These are phyloP conservation scores for Orcinus orca DNA, from an alignment of 2,113 vertebrate genomes.

Conservation along the genomic window DNA sequence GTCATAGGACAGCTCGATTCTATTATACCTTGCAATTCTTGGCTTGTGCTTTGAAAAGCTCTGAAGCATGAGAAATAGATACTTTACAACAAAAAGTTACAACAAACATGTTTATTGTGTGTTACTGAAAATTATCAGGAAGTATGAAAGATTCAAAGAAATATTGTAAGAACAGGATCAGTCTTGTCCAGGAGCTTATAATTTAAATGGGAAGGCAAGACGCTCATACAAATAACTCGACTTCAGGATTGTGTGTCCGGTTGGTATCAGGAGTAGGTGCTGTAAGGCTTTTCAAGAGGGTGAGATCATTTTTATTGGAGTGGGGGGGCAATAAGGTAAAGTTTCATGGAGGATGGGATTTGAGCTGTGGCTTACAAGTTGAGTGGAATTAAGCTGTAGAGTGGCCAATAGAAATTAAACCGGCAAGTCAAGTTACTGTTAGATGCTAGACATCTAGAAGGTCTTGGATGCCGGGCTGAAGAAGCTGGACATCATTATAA, in stretches of 20 bases:
- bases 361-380: neutral
- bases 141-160: slow-evolving; percentile 6
- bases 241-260: neutral
- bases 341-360: neutral
- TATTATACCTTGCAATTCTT: neutral
- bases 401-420: neutral
- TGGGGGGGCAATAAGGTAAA: neutral
- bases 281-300: neutral
- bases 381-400: neutral
- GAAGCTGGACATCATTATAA: neutral
- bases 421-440: neutral
- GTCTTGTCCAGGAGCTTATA: neutral
- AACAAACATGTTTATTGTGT: neutral
- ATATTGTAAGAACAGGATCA: neutral
- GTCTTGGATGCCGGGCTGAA: neutral
- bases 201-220: neutral
- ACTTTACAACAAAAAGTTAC: slow-evolving; percentile 48
- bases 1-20: slow-evolving; percentile 9
- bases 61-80: slow-evolving; percentile 53
- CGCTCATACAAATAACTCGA: neutral
- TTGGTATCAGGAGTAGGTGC: neutral
- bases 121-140: slow-evolving; percentile 21
- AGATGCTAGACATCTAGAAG: neutral
- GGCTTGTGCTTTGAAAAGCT: slow-evolving; percentile 42
- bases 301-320: neutral